Conservation (phyloP, 2,888 invertebrate species). For the Protodeltote pygarga region DNA sequence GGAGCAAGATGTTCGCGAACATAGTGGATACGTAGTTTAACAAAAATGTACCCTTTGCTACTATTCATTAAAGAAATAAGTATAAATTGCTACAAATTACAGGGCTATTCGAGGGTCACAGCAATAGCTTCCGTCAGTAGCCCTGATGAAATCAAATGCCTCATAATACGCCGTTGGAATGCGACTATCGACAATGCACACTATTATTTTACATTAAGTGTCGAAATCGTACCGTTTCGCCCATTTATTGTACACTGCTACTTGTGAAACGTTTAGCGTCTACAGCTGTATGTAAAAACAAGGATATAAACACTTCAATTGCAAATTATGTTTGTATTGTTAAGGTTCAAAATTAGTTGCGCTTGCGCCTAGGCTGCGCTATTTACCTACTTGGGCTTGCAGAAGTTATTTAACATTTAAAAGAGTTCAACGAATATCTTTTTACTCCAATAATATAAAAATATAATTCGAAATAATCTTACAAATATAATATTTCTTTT, state of each 20-base stretch:
- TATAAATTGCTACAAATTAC: constrained; percentile 28
- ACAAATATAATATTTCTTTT: too few species aligned
- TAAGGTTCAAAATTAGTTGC: constrained; percentile 13
- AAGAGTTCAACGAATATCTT: too few species aligned
- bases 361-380: neutral
- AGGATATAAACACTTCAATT: constrained; percentile 29
- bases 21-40: too few species aligned
- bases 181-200: constrained; percentile 45
- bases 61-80: too few species aligned
- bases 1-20: too few species aligned
- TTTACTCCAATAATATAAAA: too few species aligned
- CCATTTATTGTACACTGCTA: constrained; percentile 28
- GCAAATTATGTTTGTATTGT: constrained; percentile 37
- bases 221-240: constrained; percentile 43
- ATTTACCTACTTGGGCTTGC: neutral
- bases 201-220: constrained; percentile 48
- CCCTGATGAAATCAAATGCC: constrained; percentile 46
- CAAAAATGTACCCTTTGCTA: too few species aligned
- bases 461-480: too few species aligned
- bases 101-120: constrained; percentile 35
- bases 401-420: neutral
- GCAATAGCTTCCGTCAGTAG: constrained; percentile 49
- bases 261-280: constrained; percentile 31
- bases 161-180: constrained; percentile 48
- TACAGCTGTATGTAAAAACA: constrained; percentile 39